phyloP scores from a whole-genome alignment of 2,113 vertebrate genomes.

The Corynorhinus townsendii region DNA sequence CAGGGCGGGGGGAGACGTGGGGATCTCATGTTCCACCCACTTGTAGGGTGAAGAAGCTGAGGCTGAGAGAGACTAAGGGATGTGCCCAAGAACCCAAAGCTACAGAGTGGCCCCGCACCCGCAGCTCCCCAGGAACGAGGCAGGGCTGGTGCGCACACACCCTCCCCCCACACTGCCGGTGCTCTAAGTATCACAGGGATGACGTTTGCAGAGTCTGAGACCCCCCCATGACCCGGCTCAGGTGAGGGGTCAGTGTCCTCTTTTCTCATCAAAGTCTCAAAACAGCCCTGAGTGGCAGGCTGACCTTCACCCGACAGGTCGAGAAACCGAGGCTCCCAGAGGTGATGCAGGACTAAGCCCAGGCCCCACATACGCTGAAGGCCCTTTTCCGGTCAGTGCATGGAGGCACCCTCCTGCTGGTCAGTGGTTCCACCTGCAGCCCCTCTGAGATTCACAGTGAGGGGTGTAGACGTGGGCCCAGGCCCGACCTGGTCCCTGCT shows the following conservation, averaged over 20 bases:
- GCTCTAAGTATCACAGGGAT: background rate
- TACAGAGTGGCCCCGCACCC: background rate
- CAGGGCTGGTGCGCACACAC: fast-evolving
- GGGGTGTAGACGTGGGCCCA: background rate
- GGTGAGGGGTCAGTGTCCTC: background rate
- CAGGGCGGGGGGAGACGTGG: fast-evolving
- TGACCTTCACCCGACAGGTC: background rate
- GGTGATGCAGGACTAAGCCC: background rate
- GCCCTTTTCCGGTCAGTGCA: background rate
- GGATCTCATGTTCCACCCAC: background rate
- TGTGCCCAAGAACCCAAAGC: background rate
- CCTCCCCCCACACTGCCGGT: no score
- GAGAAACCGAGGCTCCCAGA: background rate
- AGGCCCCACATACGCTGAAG: background rate
- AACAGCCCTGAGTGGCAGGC: background rate
- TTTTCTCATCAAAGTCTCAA: background rate
- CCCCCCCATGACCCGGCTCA: background rate
- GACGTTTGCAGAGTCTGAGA: fast-evolving
- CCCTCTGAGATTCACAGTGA: background rate
- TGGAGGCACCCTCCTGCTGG: background rate
- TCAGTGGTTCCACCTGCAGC: background rate
- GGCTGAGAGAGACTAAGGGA: background rate
- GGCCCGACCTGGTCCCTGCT: background rate
- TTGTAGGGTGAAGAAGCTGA: background rate
- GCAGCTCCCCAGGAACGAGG: background rate